Evolutionary conservation across 2,888 invertebrate genomes (phyloP).

Genomic region (Ptilodon capucinus): DNA sequence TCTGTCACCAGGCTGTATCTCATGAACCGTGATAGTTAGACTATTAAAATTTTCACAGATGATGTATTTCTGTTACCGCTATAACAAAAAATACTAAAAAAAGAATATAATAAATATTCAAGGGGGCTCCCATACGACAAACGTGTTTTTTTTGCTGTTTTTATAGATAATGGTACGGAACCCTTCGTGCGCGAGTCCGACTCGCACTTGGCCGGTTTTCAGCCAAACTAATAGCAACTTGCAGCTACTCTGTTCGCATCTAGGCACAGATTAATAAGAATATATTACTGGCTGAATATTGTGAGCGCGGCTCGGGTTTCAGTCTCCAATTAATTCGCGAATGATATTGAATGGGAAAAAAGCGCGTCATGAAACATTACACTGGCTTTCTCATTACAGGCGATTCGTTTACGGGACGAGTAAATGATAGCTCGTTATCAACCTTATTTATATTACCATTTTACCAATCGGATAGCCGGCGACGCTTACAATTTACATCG

Average conservation of each 20-base stretch:
- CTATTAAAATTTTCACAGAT: too few relatives aligned
- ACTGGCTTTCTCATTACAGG: conserved; percentile 49
- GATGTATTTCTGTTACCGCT: too few relatives aligned
- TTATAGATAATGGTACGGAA: too few relatives aligned
- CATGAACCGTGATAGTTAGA: too few relatives aligned
- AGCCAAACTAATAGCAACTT: conserved; percentile 19
- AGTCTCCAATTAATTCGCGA: conserved; percentile 58
- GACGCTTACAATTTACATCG: conserved; percentile 37
- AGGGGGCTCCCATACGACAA: too few relatives aligned
- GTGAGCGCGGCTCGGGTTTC: conserved; percentile 35
- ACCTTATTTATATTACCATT: conserved; percentile 44
- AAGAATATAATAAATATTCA: too few relatives aligned
- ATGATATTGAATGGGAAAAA: conserved; percentile 48
- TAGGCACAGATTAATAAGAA: conserved; percentile 27
- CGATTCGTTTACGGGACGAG: conserved; percentile 35
- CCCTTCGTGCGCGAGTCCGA: too few relatives aligned
- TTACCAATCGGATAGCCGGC: conserved; percentile 8
- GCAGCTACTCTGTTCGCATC: conserved; percentile 21
- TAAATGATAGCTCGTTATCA: conserved; percentile 54
- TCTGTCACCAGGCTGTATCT: too few relatives aligned
- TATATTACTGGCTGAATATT: conserved; percentile 26
- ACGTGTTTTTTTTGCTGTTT: too few relatives aligned
- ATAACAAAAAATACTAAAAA: too few relatives aligned
- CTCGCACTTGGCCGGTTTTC: too few relatives aligned
- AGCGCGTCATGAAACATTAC: conserved; percentile 36